Percentiles rank a stretch among this genome's conserved stretches.
Evolutionary conservation across 2,797 vertebrate genomes (phyloP).

Genomic region (Meriones psammophilus): DNA sequence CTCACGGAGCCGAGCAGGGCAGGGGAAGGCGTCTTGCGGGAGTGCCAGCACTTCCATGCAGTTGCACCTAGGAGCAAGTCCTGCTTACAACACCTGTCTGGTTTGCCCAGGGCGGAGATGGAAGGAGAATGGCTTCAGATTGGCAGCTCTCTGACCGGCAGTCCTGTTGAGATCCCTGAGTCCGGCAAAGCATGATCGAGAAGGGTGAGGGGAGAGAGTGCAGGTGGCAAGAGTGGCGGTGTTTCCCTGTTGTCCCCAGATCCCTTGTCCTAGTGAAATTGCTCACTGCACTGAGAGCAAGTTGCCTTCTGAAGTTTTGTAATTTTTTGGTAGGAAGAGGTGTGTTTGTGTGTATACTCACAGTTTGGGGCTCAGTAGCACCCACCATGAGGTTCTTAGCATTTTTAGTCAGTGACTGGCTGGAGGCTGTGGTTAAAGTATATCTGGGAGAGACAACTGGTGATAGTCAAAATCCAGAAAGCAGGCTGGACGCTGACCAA

Average conservation of each 20-base stretch:
- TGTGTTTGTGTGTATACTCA: neutral
- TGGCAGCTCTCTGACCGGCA: neutral
- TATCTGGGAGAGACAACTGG: neutral
- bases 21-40: constrained; percentile 75
- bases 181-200: neutral
- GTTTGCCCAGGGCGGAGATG: neutral
- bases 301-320: constrained; percentile 26
- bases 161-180: neutral
- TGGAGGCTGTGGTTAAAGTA: constrained; percentile 17
- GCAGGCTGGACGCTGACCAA: neutral
- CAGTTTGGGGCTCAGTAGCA: constrained; percentile 13
- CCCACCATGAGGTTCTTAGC: neutral
- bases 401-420: constrained; percentile 40
- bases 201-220: neutral
- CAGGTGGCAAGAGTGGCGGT: neutral
- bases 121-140: neutral
- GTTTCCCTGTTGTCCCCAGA: neutral
- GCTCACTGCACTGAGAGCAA: neutral
- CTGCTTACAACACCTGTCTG: neutral
- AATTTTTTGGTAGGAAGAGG: constrained; percentile 23
- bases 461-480: constrained; percentile 39
- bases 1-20: neutral
- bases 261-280: constrained; percentile 4
- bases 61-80: constrained; percentile 1
- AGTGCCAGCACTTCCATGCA: constrained; percentile 56